Base-by-base conservation (phyloP, 1,140 invertebrate genomes). In the Zophobas morio region DNA sequence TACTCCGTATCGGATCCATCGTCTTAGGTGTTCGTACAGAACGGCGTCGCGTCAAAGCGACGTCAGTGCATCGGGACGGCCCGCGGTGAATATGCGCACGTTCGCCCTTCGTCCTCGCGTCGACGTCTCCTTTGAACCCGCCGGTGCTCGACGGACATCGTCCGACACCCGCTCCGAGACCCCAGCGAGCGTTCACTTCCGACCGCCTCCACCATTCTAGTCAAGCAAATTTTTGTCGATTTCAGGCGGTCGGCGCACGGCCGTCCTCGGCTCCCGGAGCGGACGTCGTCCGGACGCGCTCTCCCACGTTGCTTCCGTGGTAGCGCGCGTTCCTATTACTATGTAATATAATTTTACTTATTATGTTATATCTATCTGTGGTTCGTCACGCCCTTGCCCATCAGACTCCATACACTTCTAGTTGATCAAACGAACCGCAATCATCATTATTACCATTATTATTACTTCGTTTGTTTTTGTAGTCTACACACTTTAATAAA, bases 1-100 rank as follows among this genome's bases (percentile, higher is more conserved):
- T 85, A 85, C 82, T 85, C 85, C 84, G 82, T 85, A 86, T 85
- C 84, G 85, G 84, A 85, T 81, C 77, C 77, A 80, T 70, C 72
- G 56, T 47, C 74, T 73, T 73, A 51, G 51, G 46, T 54, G 70
- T 72, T 51, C 70, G 46, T 35, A 3, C n/a, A 6, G 57, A 33
- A 60, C 42, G 42, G 42, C 42, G 42, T 8, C 42, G 42, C 3
- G 42, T 46, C 3, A 46, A 46, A 8, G 6, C 6, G 42, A 46
- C 42, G 42, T 4, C 3, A 46, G 42, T 4, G 42, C 33, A n/a
- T 60, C 36, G 35, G 34, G n/a, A 53, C 36, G 0, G 56, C n/a
- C 2, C 56, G 56, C 8, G 71, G 71, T 40, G 71, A 73, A 54
- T 35, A 49, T 20, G 49, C 49, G 71, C 60, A 46, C 60, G 8